Conservation (phyloP, 2,797 vertebrate genomes). For the Limnodromus scolopaceus region DNA sequence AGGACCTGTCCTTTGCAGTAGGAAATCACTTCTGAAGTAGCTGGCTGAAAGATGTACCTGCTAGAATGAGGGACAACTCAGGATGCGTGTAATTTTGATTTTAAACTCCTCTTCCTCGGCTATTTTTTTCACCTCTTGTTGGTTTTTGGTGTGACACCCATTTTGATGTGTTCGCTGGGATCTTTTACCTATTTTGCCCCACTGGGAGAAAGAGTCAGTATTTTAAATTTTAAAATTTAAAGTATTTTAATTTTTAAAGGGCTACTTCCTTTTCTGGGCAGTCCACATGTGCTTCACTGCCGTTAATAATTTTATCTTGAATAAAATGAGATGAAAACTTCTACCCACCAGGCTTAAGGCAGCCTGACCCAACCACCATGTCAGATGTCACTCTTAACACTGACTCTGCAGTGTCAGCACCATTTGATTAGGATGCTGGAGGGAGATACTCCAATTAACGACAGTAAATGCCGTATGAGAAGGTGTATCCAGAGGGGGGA, state of each 20-base stretch:
- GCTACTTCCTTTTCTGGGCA: neutral
- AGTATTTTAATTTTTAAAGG: neutral
- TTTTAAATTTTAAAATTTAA: neutral
- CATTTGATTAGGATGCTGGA: neutral
- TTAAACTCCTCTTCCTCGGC: neutral
- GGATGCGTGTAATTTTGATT: neutral
- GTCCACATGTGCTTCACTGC: neutral
- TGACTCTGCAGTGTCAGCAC: neutral
- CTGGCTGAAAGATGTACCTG: neutral
- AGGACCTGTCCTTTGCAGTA: neutral
- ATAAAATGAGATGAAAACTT: neutral
- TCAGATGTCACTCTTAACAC: rapidly evolving
- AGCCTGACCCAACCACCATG: neutral
- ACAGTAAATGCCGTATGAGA: neutral
- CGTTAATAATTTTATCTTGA: neutral
- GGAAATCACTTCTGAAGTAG: neutral
- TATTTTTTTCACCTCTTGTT: neutral
- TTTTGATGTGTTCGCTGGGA: neutral
- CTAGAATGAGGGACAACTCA: neutral
- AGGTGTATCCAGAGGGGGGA: neutral
- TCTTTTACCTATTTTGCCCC: neutral
- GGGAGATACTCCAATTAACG: neutral
- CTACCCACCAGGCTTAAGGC: neutral
- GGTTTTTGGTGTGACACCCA: neutral
- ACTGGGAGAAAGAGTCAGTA: neutral